A percentile compares a stretch with the other conserved stretches of the same genome.
Conservation (phyloP, 2,113 vertebrate species). For the Pavo muticus region DNA sequence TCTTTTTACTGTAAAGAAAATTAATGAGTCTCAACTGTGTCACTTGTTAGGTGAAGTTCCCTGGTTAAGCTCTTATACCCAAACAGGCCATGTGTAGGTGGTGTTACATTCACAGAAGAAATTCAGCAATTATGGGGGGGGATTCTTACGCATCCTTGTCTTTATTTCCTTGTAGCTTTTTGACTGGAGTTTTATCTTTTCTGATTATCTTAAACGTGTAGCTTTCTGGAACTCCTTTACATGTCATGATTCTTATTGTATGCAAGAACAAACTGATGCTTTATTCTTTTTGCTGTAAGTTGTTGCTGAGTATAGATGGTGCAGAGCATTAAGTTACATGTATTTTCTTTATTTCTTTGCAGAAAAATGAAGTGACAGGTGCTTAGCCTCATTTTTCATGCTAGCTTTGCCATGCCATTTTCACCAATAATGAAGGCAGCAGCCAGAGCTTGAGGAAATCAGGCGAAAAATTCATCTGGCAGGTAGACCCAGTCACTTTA, state of each 20-base stretch:
- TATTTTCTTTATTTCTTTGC: constrained; percentile 67
- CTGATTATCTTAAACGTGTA: constrained; percentile 42
- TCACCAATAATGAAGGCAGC: constrained; percentile 72
- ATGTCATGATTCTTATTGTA: constrained; percentile 2
- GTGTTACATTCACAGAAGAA: background rate
- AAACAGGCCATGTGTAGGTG: background rate
- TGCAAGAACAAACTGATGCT: background rate
- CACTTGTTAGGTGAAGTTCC: background rate
- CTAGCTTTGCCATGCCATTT: constrained; percentile 70
- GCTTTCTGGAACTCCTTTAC: constrained; percentile 14
- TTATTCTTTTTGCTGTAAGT: constrained; percentile 44
- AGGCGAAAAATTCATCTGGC: constrained; percentile 75
- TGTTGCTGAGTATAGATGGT: constrained; percentile 39
- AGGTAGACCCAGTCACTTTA: constrained; percentile 72
- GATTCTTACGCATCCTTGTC: background rate
- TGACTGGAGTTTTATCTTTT: constrained; percentile 14
- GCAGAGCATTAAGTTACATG: constrained; percentile 34
- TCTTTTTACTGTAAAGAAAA: constrained; percentile 13
- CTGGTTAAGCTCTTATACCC: background rate
- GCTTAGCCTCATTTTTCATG: constrained; percentile 75
- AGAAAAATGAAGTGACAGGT: constrained; percentile 72
- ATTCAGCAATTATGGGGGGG: background rate
- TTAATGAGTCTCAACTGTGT: background rate
- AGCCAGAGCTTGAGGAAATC: constrained; percentile 72
- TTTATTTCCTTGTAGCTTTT: background rate